These are phyloP conservation scores for Neogale vison DNA, from an alignment of 2,113 vertebrate species.

Conservation along the genomic window DNA sequence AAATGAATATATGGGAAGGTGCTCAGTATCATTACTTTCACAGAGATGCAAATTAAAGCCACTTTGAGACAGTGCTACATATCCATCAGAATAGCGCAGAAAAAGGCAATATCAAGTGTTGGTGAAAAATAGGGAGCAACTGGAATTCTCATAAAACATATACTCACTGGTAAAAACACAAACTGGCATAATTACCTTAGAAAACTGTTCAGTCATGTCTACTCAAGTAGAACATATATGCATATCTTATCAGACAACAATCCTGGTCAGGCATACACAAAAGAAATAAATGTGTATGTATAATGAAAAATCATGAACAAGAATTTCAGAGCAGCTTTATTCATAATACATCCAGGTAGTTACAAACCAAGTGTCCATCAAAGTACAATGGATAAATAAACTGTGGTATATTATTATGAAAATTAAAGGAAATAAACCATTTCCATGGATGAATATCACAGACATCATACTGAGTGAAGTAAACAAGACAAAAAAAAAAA, in stretches of 20 bases:
- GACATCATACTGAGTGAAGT: background rate
- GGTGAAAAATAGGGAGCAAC: background rate
- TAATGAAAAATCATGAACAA: background rate
- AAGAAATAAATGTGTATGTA: background rate
- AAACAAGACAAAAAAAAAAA: background rate
- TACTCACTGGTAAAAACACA: background rate
- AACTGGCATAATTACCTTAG: background rate
- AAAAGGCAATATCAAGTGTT: background rate
- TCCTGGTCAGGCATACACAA: background rate
- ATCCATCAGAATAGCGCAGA: background rate
- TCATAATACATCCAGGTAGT: background rate
- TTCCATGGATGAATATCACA: background rate
- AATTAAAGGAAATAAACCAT: slow-evolving; percentile 18
- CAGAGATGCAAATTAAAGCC: background rate
- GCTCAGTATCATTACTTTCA: background rate
- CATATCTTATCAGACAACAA: background rate
- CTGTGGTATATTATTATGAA: background rate
- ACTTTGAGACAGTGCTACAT: background rate
- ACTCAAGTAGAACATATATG: background rate
- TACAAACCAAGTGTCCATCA: background rate
- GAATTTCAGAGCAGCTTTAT: background rate
- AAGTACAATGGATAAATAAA: background rate
- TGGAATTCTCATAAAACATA: background rate
- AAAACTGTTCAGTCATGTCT: background rate
- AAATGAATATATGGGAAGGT: background rate